These are phyloP conservation scores for Falco peregrinus DNA, from an alignment of 2,797 vertebrate genomes.

Conservation along the genomic window DNA sequence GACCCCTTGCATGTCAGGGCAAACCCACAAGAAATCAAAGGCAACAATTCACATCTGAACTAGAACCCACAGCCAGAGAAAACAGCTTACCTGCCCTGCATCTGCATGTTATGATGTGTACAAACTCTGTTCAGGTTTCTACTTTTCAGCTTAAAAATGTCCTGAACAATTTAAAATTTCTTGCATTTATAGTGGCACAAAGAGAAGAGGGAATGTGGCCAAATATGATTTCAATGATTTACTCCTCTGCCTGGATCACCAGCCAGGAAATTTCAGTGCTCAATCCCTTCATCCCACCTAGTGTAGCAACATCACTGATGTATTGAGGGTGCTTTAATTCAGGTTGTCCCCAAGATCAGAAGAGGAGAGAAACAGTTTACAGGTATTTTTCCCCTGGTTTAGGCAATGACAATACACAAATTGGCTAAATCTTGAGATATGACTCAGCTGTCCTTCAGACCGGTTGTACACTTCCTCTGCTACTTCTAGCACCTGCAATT, in stretches of 20 bases:
- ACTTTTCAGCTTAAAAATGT: neutral
- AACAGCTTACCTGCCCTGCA: neutral
- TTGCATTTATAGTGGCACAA: neutral
- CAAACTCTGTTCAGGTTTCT: accelerated
- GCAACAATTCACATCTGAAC: neutral
- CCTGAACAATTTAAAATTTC: neutral
- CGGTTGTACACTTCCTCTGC: neutral
- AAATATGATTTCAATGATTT: neutral
- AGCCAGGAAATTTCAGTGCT: neutral
- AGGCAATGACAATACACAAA: neutral
- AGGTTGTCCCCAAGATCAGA: neutral
- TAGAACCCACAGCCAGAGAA: neutral
- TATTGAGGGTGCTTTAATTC: neutral
- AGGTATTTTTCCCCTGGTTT: neutral
- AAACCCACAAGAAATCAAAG: neutral
- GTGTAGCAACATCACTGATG: neutral
- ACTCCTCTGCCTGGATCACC: neutral
- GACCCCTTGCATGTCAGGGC: neutral
- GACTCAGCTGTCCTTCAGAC: neutral
- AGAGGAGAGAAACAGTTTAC: neutral
- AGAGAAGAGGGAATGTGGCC: neutral
- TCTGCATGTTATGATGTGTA: neutral
- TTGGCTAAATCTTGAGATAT: neutral
- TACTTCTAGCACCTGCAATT: neutral
- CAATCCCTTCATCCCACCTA: neutral